These are phyloP conservation scores for Meles meles DNA, from an alignment of 2,113 vertebrate species.

Conservation along the genomic window DNA sequence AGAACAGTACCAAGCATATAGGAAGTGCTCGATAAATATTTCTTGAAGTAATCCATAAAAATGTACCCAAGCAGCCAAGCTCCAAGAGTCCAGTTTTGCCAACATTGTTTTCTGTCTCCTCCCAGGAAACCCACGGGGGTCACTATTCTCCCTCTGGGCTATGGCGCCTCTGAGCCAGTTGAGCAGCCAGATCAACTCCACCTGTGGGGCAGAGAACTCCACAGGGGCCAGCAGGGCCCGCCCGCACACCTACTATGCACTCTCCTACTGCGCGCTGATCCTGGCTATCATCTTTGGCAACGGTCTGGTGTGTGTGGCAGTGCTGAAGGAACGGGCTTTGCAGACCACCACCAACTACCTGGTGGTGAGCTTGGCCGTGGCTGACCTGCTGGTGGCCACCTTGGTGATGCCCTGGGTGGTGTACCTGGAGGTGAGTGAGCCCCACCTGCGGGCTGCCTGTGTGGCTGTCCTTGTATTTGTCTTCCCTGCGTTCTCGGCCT, in stretches of 20 bases:
- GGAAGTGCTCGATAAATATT: not conserved
- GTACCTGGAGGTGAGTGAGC: conserved; percentile 91
- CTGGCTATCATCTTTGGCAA: conserved; percentile 94
- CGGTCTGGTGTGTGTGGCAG: conserved; percentile 91
- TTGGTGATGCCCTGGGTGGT: conserved; percentile 97
- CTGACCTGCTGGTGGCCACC: conserved; percentile 93
- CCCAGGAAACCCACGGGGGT: conserved; percentile 11
- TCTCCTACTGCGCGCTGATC: conserved; percentile 92
- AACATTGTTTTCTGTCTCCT: not conserved
- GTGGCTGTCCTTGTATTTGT: not conserved
- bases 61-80: not conserved
- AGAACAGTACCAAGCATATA: not conserved
- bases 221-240: conserved; percentile 71
- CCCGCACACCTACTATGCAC: conserved; percentile 87
- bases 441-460: not conserved
- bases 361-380: conserved; percentile 94
- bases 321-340: conserved; percentile 89
- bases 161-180: conserved; percentile 86
- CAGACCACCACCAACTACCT: conserved; percentile 97
- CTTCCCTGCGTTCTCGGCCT: not conserved
- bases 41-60: not conserved
- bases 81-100: not conserved
- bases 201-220: conserved; percentile 81
- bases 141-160: conserved; percentile 46
- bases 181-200: conserved; percentile 84